Evolutionary conservation across 2,113 vertebrate species (phyloP).

Genomic region (Empidonax traillii): DNA sequence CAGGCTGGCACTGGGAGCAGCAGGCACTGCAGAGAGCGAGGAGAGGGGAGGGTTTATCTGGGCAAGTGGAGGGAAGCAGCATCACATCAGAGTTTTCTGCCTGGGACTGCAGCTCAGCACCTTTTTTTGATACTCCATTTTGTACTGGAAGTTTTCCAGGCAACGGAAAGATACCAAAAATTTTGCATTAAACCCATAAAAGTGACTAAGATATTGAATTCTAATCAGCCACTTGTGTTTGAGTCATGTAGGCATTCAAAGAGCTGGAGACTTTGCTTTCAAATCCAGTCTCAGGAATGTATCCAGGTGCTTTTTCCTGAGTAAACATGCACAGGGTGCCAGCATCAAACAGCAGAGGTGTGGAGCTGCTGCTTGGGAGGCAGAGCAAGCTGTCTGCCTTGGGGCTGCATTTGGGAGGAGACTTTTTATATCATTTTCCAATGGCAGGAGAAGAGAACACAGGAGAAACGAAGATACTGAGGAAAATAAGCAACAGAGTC

Average conservation of each 20-base stretch:
- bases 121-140: not conserved
- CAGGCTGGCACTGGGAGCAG: not conserved
- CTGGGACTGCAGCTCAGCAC: not conserved
- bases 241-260: not conserved
- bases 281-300: not conserved
- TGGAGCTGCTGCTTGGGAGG: not conserved
- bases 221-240: not conserved
- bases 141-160: not conserved
- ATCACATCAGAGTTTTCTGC: not conserved
- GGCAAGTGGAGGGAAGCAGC: not conserved
- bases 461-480: not conserved
- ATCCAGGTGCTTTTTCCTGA: not conserved
- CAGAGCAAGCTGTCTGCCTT: not conserved
- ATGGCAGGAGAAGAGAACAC: not conserved
- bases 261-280: not conserved
- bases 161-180: not conserved
- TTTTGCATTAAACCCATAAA: not conserved
- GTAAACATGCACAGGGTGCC: too few relatives aligned
- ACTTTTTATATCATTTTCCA: not conserved
- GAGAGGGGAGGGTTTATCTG: not conserved
- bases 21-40: rapidly evolving
- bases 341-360: rapidly evolving
- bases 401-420: not conserved
- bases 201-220: not conserved
- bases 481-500: not conserved